Percentiles rank a stretch among this genome's conserved stretches.
phyloP scores from a whole-genome alignment of 2,797 vertebrate species.

The Notoglanidium macrostoma region DNA sequence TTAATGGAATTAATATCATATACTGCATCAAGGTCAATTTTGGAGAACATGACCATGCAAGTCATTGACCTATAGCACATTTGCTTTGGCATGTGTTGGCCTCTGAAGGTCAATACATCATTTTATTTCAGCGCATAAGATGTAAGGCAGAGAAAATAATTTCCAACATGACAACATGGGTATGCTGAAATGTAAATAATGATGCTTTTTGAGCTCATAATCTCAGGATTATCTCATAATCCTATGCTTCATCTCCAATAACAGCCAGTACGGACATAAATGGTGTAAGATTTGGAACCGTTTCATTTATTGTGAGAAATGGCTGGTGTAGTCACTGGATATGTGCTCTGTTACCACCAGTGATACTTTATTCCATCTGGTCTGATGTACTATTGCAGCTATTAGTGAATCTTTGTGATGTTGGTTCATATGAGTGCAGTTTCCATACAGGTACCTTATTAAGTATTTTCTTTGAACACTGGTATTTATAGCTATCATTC shows the following conservation, averaged over 20 bases:
- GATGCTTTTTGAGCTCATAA: background rate
- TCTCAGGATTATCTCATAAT: background rate
- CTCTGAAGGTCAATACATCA: background rate
- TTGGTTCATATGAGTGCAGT: background rate
- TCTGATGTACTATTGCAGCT: background rate
- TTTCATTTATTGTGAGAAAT: background rate
- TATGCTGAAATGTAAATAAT: background rate
- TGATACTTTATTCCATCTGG: background rate
- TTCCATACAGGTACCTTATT: background rate
- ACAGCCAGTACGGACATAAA: background rate
- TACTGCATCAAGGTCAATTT: background rate
- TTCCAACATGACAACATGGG: background rate
- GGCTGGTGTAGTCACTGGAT: background rate
- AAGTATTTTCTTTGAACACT: background rate
- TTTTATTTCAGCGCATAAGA: background rate
- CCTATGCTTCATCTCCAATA: background rate
- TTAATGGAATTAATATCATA: background rate
- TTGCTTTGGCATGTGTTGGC: background rate
- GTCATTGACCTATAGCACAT: background rate
- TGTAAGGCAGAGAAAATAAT: background rate
- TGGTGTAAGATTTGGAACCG: background rate
- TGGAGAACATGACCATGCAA: constrained; percentile 4
- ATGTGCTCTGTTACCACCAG: background rate
- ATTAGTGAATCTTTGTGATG: background rate
- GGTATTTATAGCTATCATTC: background rate